Evolutionary conservation across 2,888 invertebrate species (phyloP).

Genomic region (Hemistola chrysoprasaria): DNA sequence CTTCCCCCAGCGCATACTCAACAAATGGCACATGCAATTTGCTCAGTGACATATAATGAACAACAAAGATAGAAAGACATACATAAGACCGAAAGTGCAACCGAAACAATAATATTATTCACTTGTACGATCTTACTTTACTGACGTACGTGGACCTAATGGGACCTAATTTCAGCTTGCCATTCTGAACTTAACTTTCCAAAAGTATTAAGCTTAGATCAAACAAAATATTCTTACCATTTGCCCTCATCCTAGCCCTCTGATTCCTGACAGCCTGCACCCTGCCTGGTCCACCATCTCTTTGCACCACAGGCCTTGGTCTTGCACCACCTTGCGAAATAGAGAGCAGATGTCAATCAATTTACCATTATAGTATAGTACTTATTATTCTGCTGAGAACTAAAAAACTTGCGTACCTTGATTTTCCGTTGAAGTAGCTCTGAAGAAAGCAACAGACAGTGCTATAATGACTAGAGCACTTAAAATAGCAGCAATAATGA

Average conservation of each 20-base stretch:
- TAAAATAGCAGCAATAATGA: conserved; percentile 68
- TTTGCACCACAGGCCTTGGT: conserved; percentile 61
- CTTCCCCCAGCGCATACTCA: no score
- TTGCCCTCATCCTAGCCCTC: conserved; percentile 84
- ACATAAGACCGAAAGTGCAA: no score
- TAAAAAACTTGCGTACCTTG: conserved; percentile 56
- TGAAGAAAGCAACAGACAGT: conserved; percentile 57
- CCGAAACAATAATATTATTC: no score
- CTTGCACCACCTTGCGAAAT: conserved; percentile 49
- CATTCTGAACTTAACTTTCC: no score
- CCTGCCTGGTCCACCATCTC: conserved; percentile 84
- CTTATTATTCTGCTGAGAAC: no score
- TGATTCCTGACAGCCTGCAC: conserved; percentile 89
- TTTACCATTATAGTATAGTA: conserved; percentile 7
- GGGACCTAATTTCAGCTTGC: no score
- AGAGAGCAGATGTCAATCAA: conserved; percentile 11
- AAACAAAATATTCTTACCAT: conserved; percentile 51
- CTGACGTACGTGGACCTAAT: no score
- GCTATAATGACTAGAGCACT: conserved; percentile 64
- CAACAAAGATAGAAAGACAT: no score
- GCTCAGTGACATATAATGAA: no score
- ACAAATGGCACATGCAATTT: no score
- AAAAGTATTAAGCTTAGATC: not conserved
- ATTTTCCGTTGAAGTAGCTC: conserved; percentile 55
- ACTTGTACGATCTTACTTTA: no score